A percentile compares a stretch with the other conserved stretches of the same genome.
Evolutionary conservation across 37 sponge, comb jelly and placozoan genomes (phyloP).

Genomic region (Haliclona indistincta): DNA sequence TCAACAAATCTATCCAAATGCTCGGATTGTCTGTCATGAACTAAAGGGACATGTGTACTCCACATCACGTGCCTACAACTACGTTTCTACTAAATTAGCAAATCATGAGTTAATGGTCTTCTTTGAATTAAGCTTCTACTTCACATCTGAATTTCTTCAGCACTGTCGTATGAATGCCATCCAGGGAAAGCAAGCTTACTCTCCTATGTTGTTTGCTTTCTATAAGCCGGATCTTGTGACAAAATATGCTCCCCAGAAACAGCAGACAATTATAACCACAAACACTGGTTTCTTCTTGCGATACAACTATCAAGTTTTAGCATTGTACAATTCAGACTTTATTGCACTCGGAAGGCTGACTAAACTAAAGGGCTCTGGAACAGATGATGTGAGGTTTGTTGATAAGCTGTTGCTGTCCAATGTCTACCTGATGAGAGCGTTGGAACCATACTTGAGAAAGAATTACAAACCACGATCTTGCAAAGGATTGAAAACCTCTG

Average conservation of each 20-base stretch:
- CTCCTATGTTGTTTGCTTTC: conserved; percentile 54
- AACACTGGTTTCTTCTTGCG: conserved; percentile 50
- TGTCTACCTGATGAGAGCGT: conserved; percentile 47
- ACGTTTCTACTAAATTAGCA: conserved; percentile 2
- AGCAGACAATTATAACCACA: conserved; percentile 15
- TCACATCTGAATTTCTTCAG: conserved; percentile 36
- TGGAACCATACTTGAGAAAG: conserved; percentile 52
- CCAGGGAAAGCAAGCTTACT: conserved; percentile 33
- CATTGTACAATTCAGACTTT: conserved; percentile 50
- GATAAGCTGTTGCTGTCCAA: conserved; percentile 25
- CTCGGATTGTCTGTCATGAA: conserved; percentile 7
- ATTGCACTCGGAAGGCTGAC: background rate
- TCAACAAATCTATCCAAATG: background rate
- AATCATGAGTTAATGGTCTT: conserved; percentile 33
- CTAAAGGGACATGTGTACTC: background rate
- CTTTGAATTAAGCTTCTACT: conserved; percentile 26
- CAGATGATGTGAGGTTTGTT: conserved; percentile 35
- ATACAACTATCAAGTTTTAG: conserved; percentile 60
- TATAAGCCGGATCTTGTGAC: conserved; percentile 47
- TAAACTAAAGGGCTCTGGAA: background rate
- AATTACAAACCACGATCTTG: conserved; percentile 29
- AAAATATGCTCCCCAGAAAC: background rate
- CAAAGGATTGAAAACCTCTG: conserved; percentile 13
- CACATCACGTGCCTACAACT: background rate
- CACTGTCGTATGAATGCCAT: conserved; percentile 46